phyloP scores from a whole-genome alignment of 2,797 vertebrate species.

The Eidolon dupreanum region DNA sequence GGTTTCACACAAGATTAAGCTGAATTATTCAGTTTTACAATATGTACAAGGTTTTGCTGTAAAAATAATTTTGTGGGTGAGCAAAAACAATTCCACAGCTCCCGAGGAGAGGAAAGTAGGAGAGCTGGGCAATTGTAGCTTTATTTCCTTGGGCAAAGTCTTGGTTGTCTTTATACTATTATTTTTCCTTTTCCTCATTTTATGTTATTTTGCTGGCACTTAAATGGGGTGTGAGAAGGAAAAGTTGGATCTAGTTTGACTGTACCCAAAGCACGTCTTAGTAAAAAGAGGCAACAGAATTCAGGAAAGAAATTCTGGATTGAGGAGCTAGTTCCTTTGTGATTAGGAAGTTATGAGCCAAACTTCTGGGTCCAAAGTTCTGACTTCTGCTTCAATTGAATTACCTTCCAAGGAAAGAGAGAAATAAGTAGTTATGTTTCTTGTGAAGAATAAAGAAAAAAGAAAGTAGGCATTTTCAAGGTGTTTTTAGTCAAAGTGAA shows the following conservation, averaged over 20 bases:
- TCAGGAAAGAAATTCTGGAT: background rate
- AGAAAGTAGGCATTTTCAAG: background rate
- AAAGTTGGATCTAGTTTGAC: background rate
- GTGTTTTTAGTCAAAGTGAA: background rate
- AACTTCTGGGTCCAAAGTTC: background rate
- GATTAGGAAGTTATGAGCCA: background rate
- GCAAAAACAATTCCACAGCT: background rate
- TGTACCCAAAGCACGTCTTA: background rate
- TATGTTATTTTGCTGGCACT: background rate
- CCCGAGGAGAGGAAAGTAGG: background rate
- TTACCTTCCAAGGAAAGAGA: background rate
- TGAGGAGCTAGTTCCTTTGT: background rate
- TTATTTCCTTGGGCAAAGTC: background rate
- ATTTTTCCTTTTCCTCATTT: background rate
- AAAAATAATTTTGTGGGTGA: slow-evolving; percentile 45
- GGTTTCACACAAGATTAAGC: slow-evolving; percentile 65
- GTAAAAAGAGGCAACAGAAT: background rate
- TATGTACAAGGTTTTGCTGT: slow-evolving; percentile 45
- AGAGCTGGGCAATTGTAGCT: background rate
- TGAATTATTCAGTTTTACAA: slow-evolving; percentile 42
- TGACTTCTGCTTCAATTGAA: background rate
- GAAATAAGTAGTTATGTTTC: background rate
- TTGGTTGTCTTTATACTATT: background rate
- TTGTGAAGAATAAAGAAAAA: slow-evolving; percentile 12
- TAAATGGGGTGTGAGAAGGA: background rate